Evolutionary conservation across 2,888 invertebrate genomes (phyloP), one percentile per base, ranked within the genome.

Genomic region (Polydrusus pterygomalis): DNA sequence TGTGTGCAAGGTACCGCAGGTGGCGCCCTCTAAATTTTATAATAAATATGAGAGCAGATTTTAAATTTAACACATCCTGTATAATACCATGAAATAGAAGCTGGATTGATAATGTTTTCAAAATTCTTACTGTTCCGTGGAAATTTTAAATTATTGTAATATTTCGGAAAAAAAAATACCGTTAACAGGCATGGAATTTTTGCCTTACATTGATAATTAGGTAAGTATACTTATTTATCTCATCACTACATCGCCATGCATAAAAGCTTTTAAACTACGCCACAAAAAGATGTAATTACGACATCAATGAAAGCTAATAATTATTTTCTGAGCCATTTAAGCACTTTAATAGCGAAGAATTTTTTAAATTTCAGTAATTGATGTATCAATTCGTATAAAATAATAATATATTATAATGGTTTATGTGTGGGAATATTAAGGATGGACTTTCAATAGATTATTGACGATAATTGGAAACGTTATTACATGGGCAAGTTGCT

Each of bases 231-330:
- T n/a, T n/a, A 51, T 25, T 51, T 51, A 51, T 51, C 51, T 51
- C 15, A 7, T 51, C 15, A 7, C 49, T 3, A 18, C 51, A 51
- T 51, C 51, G 43, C 56, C 58, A 18, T 25, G n/a, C 40, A 56
- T 58, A 58, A 69, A 69, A 25, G 69, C 69, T 43, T 40, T 69
- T 56, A 69, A n/a, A n/a, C n/a, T n/a, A 54, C 69, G 56, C 43
- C 43, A 38, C 20, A 58, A 45, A 45, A 69, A 56, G 69, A 69
- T 34, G 34, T 69, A 69, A 69, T 69, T 69, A 15, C 69, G 43
- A 25, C 69, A 69, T 58, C 58, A 69, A 69, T 69, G 43, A 69
- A 69, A 69, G 69, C 56, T 40, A 56, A 15, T 69, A 69, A 69
- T 69, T 69, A 69, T 30, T 54, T 30, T 54, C 54, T 11, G 13